These are phyloP conservation scores for Rhinogobius similis DNA, from an alignment of 2,113 vertebrate genomes.

Conservation along the genomic window DNA sequence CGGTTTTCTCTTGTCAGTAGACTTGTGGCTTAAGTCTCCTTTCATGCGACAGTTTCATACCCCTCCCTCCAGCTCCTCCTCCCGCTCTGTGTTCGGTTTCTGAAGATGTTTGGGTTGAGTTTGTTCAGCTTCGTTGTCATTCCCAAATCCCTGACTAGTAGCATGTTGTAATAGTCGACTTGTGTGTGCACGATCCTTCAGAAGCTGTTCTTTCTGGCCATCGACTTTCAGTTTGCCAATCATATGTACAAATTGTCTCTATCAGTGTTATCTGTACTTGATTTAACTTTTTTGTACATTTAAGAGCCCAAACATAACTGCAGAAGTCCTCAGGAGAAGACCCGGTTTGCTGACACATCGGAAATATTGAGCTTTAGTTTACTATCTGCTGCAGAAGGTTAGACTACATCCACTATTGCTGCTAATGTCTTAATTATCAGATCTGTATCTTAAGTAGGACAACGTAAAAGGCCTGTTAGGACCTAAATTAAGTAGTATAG, in stretches of 20 bases:
- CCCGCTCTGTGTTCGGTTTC: conserved; percentile 63
- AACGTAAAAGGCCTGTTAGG: conserved; percentile 21
- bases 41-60: conserved; percentile 77
- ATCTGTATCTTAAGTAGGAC: conserved; percentile 11
- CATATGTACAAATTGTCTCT: conserved; percentile 76
- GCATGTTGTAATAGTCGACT: conserved; percentile 92
- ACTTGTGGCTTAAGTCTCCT: conserved; percentile 88
- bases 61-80: conserved; percentile 35
- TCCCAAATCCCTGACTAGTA: conserved; percentile 80
- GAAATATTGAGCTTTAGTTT: conserved; percentile 33
- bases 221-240: conserved; percentile 67
- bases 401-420: conserved; percentile 55
- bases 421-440: conserved; percentile 48
- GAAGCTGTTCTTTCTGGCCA: conserved; percentile 69
- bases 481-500: conserved; percentile 28
- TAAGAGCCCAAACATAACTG: conserved; percentile 60
- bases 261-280: conserved; percentile 77
- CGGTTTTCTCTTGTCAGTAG: conserved; percentile 90
- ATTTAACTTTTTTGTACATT: conserved; percentile 24
- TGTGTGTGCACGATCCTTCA: conserved; percentile 83
- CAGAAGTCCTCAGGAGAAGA: conserved; percentile 74
- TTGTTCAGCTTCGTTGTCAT: conserved; percentile 67
- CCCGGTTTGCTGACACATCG: conserved; percentile 52
- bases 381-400: conserved; percentile 38
- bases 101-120: conserved; percentile 61